Evolutionary conservation across 2,113 vertebrate genomes (phyloP).

Genomic region (Boulengeromyrus knoepffleri): DNA sequence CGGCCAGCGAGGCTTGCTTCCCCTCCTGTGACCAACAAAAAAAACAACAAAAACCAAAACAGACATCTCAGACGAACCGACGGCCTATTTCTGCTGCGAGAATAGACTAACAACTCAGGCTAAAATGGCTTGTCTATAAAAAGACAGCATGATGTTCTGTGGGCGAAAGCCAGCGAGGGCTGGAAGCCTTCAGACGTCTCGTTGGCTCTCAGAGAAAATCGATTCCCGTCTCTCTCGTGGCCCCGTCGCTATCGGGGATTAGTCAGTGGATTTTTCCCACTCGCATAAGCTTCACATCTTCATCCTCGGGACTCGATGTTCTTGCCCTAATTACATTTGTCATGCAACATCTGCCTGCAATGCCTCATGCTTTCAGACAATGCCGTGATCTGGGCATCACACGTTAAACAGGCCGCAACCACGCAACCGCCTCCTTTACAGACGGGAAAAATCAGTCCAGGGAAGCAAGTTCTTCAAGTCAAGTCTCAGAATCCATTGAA

Average conservation of each 20-base stretch:
- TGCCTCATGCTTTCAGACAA: not conserved
- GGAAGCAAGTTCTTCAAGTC: not conserved
- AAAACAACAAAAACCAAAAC: constrained; percentile 12
- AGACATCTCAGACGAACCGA: not conserved
- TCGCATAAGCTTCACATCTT: not conserved
- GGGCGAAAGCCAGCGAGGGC: not conserved
- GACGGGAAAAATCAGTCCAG: not conserved
- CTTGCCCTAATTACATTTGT: not conserved
- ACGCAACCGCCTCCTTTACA: not conserved
- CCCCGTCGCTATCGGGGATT: too few relatives aligned
- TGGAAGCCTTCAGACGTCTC: not conserved
- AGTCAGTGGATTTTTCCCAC: not conserved
- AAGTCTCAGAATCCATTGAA: not conserved
- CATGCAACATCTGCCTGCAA: not conserved
- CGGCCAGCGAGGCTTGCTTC: constrained; percentile 89
- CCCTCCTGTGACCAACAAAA: constrained; percentile 70
- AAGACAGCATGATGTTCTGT: not conserved
- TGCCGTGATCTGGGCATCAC: not conserved
- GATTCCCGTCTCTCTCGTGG: not conserved
- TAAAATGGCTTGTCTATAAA: constrained; percentile 1
- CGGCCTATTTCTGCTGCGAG: not conserved
- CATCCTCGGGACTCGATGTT: not conserved
- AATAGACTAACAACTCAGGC: constrained; percentile 8
- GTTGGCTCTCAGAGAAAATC: not conserved
- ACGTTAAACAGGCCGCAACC: not conserved